phyloP scores from a whole-genome alignment of 2,797 vertebrate genomes.

The Lagocephalus sceleratus region DNA sequence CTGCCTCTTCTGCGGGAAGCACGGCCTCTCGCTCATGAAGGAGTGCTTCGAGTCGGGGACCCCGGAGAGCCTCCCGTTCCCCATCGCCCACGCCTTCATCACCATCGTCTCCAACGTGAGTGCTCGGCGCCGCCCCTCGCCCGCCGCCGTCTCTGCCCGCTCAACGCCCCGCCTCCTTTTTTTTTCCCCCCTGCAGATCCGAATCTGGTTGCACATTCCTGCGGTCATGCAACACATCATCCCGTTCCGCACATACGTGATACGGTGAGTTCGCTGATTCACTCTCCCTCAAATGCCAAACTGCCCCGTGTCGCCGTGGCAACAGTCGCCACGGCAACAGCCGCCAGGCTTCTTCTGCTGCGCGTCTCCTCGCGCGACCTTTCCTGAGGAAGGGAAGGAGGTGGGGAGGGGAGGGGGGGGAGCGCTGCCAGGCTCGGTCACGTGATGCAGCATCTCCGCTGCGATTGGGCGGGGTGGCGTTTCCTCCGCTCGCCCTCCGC shows the following conservation, averaged over 20 bases:
- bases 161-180: too few species aligned
- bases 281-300: constrained; percentile 30
- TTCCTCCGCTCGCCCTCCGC: too few species aligned
- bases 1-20: constrained; percentile 96
- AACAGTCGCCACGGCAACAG: constrained; percentile 71
- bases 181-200: constrained; percentile 63
- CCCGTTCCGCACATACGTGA: constrained; percentile 96
- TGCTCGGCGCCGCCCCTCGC: constrained; percentile 16
- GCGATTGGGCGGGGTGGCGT: constrained; percentile 5
- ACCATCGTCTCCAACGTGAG: constrained; percentile 98
- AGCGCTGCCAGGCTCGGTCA: constrained; percentile 47
- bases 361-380: constrained; percentile 70
- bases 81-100: constrained; percentile 97
- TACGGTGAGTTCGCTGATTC: constrained; percentile 81
- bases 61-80: constrained; percentile 92
- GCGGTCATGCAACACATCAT: constrained; percentile 99
- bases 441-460: constrained; percentile 32
- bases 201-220: constrained; percentile 98
- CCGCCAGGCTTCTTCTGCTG: constrained; percentile 44
- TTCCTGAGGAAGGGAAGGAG: constrained; percentile 41
- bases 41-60: constrained; percentile 94
- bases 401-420: constrained; percentile 51
- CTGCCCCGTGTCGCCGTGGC: constrained; percentile 26
- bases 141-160: too few species aligned
- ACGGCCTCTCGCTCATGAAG: constrained; percentile 98